A percentile compares a stretch with the other conserved stretches of the same genome.
phyloP scores from a whole-genome alignment of 1,140 invertebrate species.

The Aleiodes sp. region DNA sequence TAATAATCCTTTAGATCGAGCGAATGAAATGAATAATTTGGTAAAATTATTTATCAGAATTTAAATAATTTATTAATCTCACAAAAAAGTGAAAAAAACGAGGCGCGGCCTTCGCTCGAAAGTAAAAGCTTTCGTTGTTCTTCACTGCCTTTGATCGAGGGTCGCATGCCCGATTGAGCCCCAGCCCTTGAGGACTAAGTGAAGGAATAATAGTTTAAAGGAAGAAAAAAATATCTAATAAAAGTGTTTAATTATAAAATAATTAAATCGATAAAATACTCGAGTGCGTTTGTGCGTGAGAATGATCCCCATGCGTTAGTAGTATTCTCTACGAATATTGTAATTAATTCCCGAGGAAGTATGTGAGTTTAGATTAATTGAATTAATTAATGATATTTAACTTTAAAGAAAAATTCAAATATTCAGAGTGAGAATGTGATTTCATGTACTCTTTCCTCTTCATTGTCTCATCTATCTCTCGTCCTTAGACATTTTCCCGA shows the following conservation, averaged over 20 bases:
- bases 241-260: too few relatives aligned
- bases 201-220: not conserved
- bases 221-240: not conserved
- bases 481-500: too few relatives aligned
- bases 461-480: too few relatives aligned
- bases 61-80: not conserved
- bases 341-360: slow-evolving; percentile 31
- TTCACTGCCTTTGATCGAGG: slow-evolving; percentile 56
- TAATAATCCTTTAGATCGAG: too few relatives aligned
- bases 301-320: not conserved
- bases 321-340: slow-evolving; percentile 16
- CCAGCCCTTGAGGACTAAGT: too few relatives aligned
- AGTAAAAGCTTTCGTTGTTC: slow-evolving; percentile 47
- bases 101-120: slow-evolving; percentile 48
- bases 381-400: not conserved
- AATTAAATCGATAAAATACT: too few relatives aligned
- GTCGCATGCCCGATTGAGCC: slow-evolving; percentile 36
- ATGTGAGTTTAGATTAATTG: slow-evolving; percentile 15
- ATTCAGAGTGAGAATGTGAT: too few relatives aligned
- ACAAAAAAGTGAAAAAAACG: not conserved
- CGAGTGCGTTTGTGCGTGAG: slow-evolving; percentile 2
- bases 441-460: too few relatives aligned
- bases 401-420: too few relatives aligned
- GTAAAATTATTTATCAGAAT: slow-evolving; percentile 12
- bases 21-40: too few relatives aligned